phyloP scores from a whole-genome alignment of 1,140 invertebrate genomes.

The Platyura marginata region DNA sequence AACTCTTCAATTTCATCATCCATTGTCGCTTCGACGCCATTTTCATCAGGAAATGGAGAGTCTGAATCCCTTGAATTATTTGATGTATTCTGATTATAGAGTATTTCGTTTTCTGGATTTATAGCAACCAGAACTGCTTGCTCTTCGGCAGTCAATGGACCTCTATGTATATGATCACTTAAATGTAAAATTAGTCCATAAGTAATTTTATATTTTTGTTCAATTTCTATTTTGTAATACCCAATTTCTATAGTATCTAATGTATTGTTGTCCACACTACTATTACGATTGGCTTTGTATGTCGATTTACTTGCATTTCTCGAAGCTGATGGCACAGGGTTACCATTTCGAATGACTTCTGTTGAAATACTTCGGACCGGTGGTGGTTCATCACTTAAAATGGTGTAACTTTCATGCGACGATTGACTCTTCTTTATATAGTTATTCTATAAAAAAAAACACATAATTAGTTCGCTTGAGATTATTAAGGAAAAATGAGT shows the following conservation, averaged over 20 bases:
- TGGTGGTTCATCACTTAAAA: background rate
- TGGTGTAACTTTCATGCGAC: slow-evolving; percentile 10
- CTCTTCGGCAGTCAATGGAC: slow-evolving; percentile 27
- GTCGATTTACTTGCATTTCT: no score
- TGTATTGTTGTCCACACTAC: no score
- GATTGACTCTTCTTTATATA: background rate
- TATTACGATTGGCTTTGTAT: no score
- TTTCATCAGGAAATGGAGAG: background rate
- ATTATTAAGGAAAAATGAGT: no score
- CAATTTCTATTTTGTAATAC: no score
- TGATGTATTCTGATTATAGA: background rate
- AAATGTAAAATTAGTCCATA: no score
- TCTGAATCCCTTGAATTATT: background rate
- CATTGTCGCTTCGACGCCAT: slow-evolving; percentile 7
- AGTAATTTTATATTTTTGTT: no score
- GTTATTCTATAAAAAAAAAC: background rate
- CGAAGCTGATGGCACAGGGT: background rate
- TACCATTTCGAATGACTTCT: background rate
- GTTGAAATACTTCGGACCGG: background rate
- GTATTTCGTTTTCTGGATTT: background rate
- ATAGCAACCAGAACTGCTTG: slow-evolving; percentile 10
- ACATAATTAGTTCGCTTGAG: background rate
- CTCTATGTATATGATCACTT: no score
- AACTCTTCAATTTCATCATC: slow-evolving; percentile 8
- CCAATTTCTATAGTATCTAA: no score